phyloP scores from a whole-genome alignment of 2,113 vertebrate species.

The Barbus barbus region DNA sequence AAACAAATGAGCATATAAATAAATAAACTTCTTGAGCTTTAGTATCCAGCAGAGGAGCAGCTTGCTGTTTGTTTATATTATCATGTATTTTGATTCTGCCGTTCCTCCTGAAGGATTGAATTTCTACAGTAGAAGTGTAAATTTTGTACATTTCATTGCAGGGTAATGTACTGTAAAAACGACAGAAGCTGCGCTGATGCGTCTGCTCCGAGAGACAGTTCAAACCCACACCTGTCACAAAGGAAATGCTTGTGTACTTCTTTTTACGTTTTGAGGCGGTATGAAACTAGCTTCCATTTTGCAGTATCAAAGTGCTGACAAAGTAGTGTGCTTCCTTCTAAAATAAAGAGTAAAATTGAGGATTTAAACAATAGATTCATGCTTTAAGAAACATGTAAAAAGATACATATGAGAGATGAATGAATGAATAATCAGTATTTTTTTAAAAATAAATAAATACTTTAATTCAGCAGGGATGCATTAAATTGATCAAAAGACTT shows the following conservation, averaged over 20 bases:
- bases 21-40: neutral
- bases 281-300: conserved; percentile 11
- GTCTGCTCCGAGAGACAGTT: neutral
- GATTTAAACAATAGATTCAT: neutral
- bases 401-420: too few relatives aligned
- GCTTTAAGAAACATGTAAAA: too few relatives aligned
- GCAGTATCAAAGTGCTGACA: conserved; percentile 29
- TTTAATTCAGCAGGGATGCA: too few relatives aligned
- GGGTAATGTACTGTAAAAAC: conserved; percentile 29
- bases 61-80: conserved; percentile 11
- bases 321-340: neutral
- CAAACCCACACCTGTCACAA: neutral
- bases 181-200: neutral
- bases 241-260: neutral
- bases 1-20: neutral
- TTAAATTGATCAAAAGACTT: too few relatives aligned
- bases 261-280: too few relatives aligned
- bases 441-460: too few relatives aligned
- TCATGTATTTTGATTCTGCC: neutral
- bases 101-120: neutral
- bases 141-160: neutral
- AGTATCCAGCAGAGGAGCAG: neutral
- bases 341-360: neutral
- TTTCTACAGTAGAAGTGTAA: neutral
- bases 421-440: too few relatives aligned